phyloP scores from a whole-genome alignment of 2,888 invertebrate species.

The Theretra japonica region DNA sequence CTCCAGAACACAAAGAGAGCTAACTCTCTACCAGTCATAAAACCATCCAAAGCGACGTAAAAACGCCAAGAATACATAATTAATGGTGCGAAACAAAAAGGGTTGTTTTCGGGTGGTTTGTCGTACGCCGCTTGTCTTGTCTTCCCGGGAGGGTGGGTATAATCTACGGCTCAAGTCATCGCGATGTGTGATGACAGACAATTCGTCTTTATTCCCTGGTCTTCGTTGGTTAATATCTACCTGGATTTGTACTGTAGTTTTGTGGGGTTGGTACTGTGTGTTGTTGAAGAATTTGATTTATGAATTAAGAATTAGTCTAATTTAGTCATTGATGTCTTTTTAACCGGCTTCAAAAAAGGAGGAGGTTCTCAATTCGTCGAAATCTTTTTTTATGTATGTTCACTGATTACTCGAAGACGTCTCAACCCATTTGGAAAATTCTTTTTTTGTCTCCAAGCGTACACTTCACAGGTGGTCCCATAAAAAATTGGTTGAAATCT shows the following conservation, averaged over 20 bases:
- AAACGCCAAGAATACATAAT: background rate
- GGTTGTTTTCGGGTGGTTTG: slow-evolving; percentile 19
- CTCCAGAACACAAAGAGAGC: too few relatives aligned
- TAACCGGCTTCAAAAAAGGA: too few relatives aligned
- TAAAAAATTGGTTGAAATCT: too few relatives aligned
- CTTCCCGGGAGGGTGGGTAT: slow-evolving; percentile 6
- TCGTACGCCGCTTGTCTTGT: slow-evolving; percentile 20
- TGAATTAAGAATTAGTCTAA: too few relatives aligned
- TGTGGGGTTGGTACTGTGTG: background rate
- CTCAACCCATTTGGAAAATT: too few relatives aligned
- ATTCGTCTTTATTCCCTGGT: slow-evolving; percentile 11
- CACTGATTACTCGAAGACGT: too few relatives aligned
- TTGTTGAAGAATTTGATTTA: background rate
- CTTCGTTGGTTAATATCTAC: background rate
- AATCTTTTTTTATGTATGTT: too few relatives aligned
- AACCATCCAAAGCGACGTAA: background rate
- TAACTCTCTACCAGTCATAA: background rate
- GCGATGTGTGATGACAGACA: slow-evolving; percentile 8
- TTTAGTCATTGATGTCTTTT: too few relatives aligned
- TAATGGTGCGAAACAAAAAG: slow-evolving; percentile 27
- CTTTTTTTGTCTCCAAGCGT: too few relatives aligned
- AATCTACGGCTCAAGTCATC: slow-evolving; percentile 21
- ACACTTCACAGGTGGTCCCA: too few relatives aligned
- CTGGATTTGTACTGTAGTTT: background rate
- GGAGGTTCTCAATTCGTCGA: too few relatives aligned